These are phyloP conservation scores for Colius striatus DNA, from an alignment of 2,113 vertebrate genomes.

Conservation along the genomic window DNA sequence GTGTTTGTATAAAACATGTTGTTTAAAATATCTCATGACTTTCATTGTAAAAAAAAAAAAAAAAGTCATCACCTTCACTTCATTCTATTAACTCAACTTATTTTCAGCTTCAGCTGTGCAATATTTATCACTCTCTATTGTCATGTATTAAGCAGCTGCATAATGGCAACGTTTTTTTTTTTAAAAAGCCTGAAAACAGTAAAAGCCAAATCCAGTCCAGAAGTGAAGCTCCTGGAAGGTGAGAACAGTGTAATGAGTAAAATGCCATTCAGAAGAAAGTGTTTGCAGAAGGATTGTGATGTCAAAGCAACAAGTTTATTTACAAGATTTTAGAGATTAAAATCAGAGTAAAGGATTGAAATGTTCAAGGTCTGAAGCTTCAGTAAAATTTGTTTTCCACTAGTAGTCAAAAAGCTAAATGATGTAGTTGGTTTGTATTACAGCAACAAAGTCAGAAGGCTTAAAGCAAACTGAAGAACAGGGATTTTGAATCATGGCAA, in stretches of 20 bases:
- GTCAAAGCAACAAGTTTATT: background rate
- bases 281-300: background rate
- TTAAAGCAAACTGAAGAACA: background rate
- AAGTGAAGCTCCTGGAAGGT: conserved; percentile 28
- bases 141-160: conserved; percentile 52
- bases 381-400: background rate
- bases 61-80: conserved; percentile 51
- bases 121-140: conserved; percentile 53
- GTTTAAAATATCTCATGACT: conserved; percentile 31
- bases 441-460: background rate
- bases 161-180: background rate
- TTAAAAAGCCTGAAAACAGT: background rate
- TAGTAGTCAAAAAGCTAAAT: background rate
- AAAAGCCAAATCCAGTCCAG: background rate
- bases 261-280: background rate
- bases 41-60: conserved; percentile 15
- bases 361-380: background rate
- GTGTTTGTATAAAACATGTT: background rate
- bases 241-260: background rate
- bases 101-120: conserved; percentile 55
- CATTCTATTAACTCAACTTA: conserved; percentile 29
- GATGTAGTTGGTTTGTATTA: background rate
- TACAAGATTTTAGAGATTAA: background rate
- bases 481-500: background rate
- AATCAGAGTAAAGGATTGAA: background rate